These are phyloP conservation scores for Rattus rattus DNA, from an alignment of 2,113 vertebrate genomes.

Conservation along the genomic window DNA sequence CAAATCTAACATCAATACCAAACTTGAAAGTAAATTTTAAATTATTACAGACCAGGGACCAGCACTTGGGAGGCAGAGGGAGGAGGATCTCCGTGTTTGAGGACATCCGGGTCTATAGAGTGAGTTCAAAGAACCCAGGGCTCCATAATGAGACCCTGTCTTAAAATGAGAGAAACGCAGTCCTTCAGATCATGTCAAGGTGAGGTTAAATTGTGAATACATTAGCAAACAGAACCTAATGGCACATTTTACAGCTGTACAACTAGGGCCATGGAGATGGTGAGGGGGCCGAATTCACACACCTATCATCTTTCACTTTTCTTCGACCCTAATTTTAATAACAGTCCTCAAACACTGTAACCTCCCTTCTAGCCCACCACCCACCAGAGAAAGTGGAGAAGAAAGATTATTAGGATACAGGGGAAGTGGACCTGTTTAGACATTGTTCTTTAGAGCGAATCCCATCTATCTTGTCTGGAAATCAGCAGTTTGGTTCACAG, in stretches of 20 bases:
- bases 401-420: too few species aligned
- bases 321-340: too few species aligned
- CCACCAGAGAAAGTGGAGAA: too few species aligned
- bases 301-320: neutral
- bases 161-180: neutral
- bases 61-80: neutral
- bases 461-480: too few species aligned
- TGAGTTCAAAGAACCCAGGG: neutral
- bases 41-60: neutral
- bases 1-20: neutral
- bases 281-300: neutral
- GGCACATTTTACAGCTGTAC: neutral
- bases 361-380: too few species aligned
- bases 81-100: neutral
- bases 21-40: neutral
- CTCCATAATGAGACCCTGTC: neutral
- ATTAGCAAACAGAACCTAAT: neutral
- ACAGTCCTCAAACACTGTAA: too few species aligned
- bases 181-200: neutral
- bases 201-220: neutral
- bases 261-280: neutral
- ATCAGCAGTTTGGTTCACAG: too few species aligned
- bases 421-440: too few species aligned
- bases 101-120: neutral
- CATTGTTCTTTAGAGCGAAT: too few species aligned